Evolutionary conservation across 2,888 invertebrate species (phyloP).

Genomic region (Callosobruchus maculatus): DNA sequence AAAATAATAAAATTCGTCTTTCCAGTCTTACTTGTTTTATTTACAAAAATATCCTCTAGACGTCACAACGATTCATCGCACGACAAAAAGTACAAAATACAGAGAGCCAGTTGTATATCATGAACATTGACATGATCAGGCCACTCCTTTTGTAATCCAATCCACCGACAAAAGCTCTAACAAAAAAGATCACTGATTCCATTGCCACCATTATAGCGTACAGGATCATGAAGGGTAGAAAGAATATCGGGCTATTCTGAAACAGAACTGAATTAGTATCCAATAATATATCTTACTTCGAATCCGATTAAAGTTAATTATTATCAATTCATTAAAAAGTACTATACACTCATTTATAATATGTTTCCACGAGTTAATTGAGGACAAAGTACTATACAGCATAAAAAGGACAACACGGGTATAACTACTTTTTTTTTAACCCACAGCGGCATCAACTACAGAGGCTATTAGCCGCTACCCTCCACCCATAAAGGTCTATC

Average conservation of each 20-base stretch:
- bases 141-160: slow-evolving; percentile 35
- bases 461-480: too few species aligned
- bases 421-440: too few species aligned
- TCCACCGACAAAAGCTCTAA: slow-evolving; percentile 34
- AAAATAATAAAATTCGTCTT: not conserved
- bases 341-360: too few species aligned
- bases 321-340: too few species aligned
- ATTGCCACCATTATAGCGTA: slow-evolving; percentile 40
- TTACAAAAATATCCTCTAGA: slow-evolving; percentile 18
- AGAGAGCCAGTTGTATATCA: slow-evolving; percentile 43
- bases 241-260: slow-evolving; percentile 41
- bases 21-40: not conserved
- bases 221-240: slow-evolving; percentile 41
- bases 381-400: too few species aligned
- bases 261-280: slow-evolving; percentile 17
- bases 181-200: slow-evolving; percentile 37
- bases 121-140: slow-evolving; percentile 37
- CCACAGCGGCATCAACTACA: too few species aligned
- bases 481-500: too few species aligned
- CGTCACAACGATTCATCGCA: slow-evolving; percentile 34
- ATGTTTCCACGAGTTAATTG: too few species aligned
- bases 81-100: slow-evolving; percentile 42
- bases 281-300: not conserved
- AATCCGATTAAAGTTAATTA: too few species aligned
- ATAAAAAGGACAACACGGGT: too few species aligned